Percentiles rank a stretch among this genome's conserved stretches.
Evolutionary conservation across 2,113 vertebrate genomes (phyloP).

Genomic region (Gulo gulo): DNA sequence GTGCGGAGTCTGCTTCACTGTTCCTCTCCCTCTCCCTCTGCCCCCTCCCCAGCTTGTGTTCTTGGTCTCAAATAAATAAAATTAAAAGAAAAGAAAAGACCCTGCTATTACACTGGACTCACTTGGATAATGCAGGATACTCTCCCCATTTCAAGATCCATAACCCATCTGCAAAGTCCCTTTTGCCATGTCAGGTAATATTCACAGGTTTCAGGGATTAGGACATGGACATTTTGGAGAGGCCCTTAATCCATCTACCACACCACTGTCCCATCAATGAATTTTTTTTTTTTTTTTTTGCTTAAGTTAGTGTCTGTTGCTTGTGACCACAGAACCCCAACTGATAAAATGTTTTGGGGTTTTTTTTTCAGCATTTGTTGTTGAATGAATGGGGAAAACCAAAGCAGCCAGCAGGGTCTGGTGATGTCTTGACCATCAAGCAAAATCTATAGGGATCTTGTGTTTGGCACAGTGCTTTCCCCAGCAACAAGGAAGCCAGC

Average conservation of each 20-base stretch:
- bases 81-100: background rate
- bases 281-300: background rate
- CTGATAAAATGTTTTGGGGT: background rate
- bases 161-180: background rate
- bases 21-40: background rate
- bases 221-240: background rate
- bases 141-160: background rate
- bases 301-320: background rate
- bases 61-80: background rate
- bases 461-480: background rate
- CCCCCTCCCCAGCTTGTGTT: background rate
- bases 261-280: background rate
- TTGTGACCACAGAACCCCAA: background rate
- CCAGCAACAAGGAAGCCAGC: background rate
- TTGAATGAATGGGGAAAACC: background rate
- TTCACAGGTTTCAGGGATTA: background rate
- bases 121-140: background rate
- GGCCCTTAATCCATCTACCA: background rate
- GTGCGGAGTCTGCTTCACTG: background rate
- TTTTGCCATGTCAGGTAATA: background rate
- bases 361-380: background rate
- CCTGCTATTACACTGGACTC: background rate
- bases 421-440: background rate
- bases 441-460: background rate
- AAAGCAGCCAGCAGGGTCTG: background rate